Evolutionary conservation across 2,888 invertebrate genomes (phyloP).

Genomic region (Abrostola tripartita): DNA sequence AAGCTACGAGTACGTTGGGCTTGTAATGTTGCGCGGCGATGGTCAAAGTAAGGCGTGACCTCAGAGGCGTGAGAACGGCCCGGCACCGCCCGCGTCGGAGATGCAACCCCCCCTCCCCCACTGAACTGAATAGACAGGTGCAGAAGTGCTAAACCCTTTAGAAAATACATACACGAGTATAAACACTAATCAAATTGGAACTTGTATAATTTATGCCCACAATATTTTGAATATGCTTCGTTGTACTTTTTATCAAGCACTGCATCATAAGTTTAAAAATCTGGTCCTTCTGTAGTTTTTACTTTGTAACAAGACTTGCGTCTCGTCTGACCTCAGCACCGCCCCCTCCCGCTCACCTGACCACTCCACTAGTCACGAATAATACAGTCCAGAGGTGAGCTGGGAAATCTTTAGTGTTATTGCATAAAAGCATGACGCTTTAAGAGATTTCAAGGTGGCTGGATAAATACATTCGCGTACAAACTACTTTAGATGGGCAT

Average conservation of each 20-base stretch:
- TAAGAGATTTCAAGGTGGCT: slow-evolving; percentile 37
- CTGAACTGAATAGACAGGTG: slow-evolving; percentile 8
- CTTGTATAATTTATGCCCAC: background rate
- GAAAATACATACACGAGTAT: background rate
- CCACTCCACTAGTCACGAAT: slow-evolving; percentile 59
- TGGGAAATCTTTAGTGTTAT: slow-evolving; percentile 47
- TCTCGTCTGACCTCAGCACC: slow-evolving; percentile 64
- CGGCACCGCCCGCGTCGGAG: slow-evolving; percentile 70
- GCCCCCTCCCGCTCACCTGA: slow-evolving; percentile 52
- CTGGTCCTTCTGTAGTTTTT: slow-evolving; percentile 32
- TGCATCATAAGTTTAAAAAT: background rate
- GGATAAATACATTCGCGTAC: slow-evolving; percentile 14
- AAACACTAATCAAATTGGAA: background rate
- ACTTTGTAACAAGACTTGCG: slow-evolving; percentile 17
- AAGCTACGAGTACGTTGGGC: slow-evolving; percentile 46
- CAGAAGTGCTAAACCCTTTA: slow-evolving; percentile 1
- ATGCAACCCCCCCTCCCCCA: slow-evolving; percentile 59
- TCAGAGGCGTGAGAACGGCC: slow-evolving; percentile 84
- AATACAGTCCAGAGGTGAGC: slow-evolving; percentile 48
- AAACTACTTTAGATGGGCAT: slow-evolving; percentile 18
- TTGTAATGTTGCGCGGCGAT: slow-evolving; percentile 74
- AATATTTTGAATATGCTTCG: background rate
- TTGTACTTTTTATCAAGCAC: background rate
- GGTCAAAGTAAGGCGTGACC: slow-evolving; percentile 86
- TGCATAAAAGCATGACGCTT: slow-evolving; percentile 37